phyloP scores from a whole-genome alignment of 2,797 vertebrate species.

The Hylomyscus alleni region DNA sequence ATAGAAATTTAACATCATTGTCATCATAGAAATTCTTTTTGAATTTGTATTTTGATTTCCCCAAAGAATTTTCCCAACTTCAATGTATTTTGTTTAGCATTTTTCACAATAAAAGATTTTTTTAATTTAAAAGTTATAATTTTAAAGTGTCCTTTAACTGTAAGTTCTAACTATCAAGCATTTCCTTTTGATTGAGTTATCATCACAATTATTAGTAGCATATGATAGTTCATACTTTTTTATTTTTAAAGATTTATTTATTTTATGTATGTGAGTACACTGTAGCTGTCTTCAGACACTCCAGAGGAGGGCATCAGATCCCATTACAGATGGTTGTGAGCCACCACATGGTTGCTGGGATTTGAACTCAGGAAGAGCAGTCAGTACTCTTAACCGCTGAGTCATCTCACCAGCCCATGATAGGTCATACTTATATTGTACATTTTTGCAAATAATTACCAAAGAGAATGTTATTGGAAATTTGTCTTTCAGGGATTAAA shows the following conservation, averaged over 20 bases:
- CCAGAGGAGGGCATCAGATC: too few relatives aligned
- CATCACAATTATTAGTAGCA: slow-evolving; percentile 22
- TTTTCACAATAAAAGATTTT: slow-evolving; percentile 28
- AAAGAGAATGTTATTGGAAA: slow-evolving; percentile 38
- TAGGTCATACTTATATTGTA: neutral
- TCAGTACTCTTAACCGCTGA: too few relatives aligned
- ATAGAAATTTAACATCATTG: neutral
- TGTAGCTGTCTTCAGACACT: too few relatives aligned
- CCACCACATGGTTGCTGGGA: too few relatives aligned
- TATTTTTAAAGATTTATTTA: too few relatives aligned
- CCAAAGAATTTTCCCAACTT: slow-evolving; percentile 12
- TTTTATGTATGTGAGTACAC: too few relatives aligned
- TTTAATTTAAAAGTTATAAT: slow-evolving; percentile 16
- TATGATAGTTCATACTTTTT: neutral
- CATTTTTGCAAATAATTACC: slow-evolving; percentile 47
- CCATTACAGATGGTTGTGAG: too few relatives aligned
- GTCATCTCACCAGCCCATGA: neutral
- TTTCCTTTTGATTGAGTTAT: slow-evolving; percentile 5
- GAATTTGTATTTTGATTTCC: slow-evolving; percentile 59
- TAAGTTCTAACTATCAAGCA: neutral
- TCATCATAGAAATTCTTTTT: slow-evolving; percentile 51
- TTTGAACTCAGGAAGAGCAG: too few relatives aligned
- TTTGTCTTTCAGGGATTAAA: neutral
- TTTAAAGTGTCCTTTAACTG: neutral
- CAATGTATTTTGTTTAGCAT: slow-evolving; percentile 40